Percentiles rank a stretch among this genome's conserved stretches.
Conservation (phyloP, 2,797 vertebrate genomes). For the Chromobotia macracanthus region DNA sequence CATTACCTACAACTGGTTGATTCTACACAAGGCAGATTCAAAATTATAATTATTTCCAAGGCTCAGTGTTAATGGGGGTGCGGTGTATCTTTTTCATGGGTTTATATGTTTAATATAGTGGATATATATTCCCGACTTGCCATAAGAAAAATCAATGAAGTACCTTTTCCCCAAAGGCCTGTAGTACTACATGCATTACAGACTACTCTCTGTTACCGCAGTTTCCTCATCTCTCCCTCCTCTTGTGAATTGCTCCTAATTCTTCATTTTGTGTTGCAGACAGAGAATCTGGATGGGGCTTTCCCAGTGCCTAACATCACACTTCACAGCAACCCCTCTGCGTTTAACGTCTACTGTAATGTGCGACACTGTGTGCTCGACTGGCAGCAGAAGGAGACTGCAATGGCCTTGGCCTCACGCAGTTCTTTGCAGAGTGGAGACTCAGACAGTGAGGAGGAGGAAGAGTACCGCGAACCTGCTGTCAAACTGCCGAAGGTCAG, state of each 20-base stretch:
- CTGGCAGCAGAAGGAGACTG: constrained; percentile 96
- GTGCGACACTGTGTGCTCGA: constrained; percentile 98
- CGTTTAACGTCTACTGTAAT: constrained; percentile 98
- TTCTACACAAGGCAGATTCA: not conserved
- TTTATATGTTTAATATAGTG: not conserved
- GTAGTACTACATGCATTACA: not conserved
- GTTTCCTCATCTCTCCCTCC: not conserved
- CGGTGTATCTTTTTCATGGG: not conserved
- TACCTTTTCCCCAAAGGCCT: not conserved
- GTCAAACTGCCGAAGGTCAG: constrained; percentile 96
- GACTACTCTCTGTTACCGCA: not conserved
- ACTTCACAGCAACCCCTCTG: constrained; percentile 97
- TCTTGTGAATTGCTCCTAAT: not conserved
- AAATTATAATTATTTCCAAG: not conserved
- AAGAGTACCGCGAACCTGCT: constrained; percentile 92
- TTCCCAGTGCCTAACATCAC: constrained; percentile 95
- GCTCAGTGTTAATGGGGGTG: not conserved
- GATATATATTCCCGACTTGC: not conserved
- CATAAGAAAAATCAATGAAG: not conserved
- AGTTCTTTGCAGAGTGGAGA: constrained; percentile 95
- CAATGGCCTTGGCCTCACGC: constrained; percentile 89
- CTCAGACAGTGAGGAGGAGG: constrained; percentile 97
- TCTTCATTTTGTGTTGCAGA: constrained; percentile 70
- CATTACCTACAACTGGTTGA: too few relatives aligned
- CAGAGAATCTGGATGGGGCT: constrained; percentile 89